A percentile compares a stretch with the other conserved stretches of the same genome.
phyloP scores from a whole-genome alignment of 2,797 vertebrate genomes.

The Esox lucius region DNA sequence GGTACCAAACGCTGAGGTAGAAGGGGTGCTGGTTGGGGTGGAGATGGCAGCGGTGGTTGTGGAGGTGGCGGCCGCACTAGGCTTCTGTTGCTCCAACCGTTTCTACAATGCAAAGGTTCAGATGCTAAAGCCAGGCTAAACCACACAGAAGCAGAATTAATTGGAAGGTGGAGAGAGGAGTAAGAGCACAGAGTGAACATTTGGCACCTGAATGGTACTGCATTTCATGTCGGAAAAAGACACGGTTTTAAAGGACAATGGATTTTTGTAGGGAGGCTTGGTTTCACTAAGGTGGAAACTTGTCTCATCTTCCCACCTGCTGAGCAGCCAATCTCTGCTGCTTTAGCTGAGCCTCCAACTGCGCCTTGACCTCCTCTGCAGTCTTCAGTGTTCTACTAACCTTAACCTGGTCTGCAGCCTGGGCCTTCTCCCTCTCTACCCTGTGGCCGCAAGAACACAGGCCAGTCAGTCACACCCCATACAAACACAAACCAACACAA shows the following conservation, averaged over 20 bases:
- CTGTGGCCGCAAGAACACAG: slow-evolving; percentile 63
- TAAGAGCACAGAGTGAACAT: background rate
- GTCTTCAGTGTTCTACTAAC: slow-evolving; percentile 81
- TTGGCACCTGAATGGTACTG: background rate
- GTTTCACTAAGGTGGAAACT: slow-evolving; percentile 20
- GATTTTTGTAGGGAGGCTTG: background rate
- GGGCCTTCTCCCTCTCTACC: slow-evolving; percentile 94
- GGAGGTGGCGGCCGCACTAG: slow-evolving; percentile 46
- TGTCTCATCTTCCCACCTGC: slow-evolving; percentile 76
- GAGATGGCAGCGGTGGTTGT: slow-evolving; percentile 58
- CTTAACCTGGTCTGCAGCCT: slow-evolving; percentile 89
- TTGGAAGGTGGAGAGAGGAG: background rate
- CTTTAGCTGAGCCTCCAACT: slow-evolving; percentile 87
- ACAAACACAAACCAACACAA: background rate
- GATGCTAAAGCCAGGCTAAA: background rate
- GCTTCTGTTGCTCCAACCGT: slow-evolving; percentile 90
- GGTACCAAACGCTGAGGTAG: slow-evolving; percentile 69
- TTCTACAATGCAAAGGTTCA: slow-evolving; percentile 75
- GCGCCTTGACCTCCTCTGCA: slow-evolving; percentile 85
- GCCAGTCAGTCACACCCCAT: background rate
- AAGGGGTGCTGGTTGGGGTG: slow-evolving; percentile 70
- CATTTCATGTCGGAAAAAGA: background rate
- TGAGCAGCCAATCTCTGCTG: slow-evolving; percentile 87
- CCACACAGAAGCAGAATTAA: background rate
- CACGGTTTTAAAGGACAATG: background rate